phyloP scores from a whole-genome alignment of 2,797 vertebrate species.

The Enteromius anoplus region DNA sequence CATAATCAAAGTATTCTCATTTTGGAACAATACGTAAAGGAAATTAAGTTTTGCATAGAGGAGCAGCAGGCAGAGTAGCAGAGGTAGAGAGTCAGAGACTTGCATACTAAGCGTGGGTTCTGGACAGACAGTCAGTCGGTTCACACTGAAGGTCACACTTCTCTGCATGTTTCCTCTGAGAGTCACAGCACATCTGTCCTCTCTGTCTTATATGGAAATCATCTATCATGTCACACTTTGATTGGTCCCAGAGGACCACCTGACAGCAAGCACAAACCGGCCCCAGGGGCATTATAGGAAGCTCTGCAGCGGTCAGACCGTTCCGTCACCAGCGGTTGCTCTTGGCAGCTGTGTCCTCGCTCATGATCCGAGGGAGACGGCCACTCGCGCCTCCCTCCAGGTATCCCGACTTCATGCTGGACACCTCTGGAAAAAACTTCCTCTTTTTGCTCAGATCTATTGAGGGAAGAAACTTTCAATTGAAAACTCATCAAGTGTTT shows the following conservation, averaged over 20 bases:
- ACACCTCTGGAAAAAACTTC: constrained; percentile 70
- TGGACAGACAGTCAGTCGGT: constrained; percentile 20
- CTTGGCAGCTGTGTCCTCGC: constrained; percentile 70
- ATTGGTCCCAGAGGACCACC: constrained; percentile 45
- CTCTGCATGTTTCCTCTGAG: constrained; percentile 50
- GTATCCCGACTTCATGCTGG: constrained; percentile 74
- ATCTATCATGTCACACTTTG: constrained; percentile 57
- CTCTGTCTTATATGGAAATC: constrained; percentile 52
- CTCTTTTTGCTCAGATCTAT: constrained; percentile 68
- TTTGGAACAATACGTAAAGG: constrained; percentile 28
- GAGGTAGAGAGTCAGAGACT: constrained; percentile 36
- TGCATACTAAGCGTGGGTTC: constrained; percentile 52
- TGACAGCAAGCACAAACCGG: constrained; percentile 33
- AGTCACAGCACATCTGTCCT: constrained; percentile 58
- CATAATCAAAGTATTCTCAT: constrained; percentile 36
- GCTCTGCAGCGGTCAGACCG: not conserved
- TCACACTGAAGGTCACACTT: constrained; percentile 54
- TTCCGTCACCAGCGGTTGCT: constrained; percentile 76
- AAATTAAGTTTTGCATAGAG: constrained; percentile 45
- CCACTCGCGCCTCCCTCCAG: constrained; percentile 83
- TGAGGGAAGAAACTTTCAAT: not conserved
- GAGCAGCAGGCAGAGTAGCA: constrained; percentile 19
- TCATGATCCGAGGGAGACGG: constrained; percentile 76
- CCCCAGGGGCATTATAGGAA: constrained; percentile 37
- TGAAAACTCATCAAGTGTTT: not conserved